Conservation (phyloP, 2,113 vertebrate genomes). For the Saiga tatarica region DNA sequence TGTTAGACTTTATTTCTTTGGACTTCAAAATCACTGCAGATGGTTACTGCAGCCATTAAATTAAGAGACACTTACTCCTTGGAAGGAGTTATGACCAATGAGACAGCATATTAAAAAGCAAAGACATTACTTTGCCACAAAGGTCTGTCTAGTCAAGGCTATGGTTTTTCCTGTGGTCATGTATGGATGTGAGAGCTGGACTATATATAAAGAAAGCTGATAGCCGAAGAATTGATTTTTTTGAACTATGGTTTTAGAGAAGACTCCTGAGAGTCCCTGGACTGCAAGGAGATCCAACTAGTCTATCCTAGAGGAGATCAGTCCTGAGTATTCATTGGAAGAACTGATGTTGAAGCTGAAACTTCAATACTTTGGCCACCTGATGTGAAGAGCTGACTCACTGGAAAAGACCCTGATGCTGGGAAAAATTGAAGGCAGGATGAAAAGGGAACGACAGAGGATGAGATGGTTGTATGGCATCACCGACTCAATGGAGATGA, state of each 20-base stretch:
- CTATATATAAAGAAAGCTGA: not conserved
- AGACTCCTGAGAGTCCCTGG: not conserved
- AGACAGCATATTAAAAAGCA: not conserved
- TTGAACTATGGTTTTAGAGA: not conserved
- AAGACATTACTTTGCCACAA: not conserved
- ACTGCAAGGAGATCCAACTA: not conserved
- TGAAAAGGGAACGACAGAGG: not conserved
- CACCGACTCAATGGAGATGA: not conserved
- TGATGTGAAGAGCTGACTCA: not conserved
- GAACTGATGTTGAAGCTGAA: not conserved
- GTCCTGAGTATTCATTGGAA: not conserved
- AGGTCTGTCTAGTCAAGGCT: not conserved
- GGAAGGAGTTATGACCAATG: not conserved
- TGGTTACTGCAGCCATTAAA: not conserved
- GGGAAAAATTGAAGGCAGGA: not conserved
- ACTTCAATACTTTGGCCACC: not conserved
- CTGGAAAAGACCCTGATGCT: not conserved
- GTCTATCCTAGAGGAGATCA: not conserved
- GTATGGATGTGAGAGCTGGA: not conserved
- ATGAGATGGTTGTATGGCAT: not conserved
- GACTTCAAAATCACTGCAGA: not conserved
- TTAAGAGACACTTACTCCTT: not conserved
- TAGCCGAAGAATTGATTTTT: not conserved
- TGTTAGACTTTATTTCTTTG: not conserved
- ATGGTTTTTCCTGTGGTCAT: not conserved